These are phyloP conservation scores for Bicyclus anynana DNA, from an alignment of 1,140 invertebrate species.

Conservation along the genomic window DNA sequence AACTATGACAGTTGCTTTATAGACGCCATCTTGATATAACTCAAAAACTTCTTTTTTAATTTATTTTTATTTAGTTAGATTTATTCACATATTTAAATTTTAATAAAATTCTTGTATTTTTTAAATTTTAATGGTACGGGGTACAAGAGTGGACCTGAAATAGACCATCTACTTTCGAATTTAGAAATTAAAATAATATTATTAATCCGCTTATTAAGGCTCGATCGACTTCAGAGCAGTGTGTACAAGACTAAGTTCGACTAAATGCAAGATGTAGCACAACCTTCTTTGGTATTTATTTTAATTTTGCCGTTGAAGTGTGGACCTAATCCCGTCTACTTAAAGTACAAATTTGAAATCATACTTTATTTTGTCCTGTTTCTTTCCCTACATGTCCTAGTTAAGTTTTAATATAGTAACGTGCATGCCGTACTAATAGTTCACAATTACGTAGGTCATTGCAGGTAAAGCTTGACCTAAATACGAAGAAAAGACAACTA, in stretches of 20 bases:
- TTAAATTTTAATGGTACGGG: too few species aligned
- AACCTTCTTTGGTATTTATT: constrained; percentile 12
- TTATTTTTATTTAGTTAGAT: too few species aligned
- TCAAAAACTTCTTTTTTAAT: too few species aligned
- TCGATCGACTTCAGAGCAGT: not conserved
- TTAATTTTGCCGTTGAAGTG: not conserved
- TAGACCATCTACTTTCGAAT: too few species aligned
- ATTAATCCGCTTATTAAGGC: too few species aligned
- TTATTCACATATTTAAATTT: too few species aligned
- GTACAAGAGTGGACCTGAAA: too few species aligned
- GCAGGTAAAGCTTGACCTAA: constrained; percentile 14
- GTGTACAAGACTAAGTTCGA: not conserved
- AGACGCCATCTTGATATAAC: too few species aligned
- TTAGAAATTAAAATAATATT: too few species aligned
- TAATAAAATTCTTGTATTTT: too few species aligned
- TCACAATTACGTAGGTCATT: constrained; percentile 23
- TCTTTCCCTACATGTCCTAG: constrained; percentile 19
- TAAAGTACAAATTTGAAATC: not conserved
- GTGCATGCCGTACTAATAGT: constrained; percentile 24
- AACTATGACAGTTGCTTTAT: too few species aligned
- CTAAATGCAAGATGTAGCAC: constrained; percentile 13
- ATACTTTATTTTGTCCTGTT: not conserved
- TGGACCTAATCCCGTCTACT: not conserved
- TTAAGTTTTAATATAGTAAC: constrained; percentile 26
- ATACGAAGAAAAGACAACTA: not conserved